Percentiles rank a stretch among this genome's conserved stretches.
These are phyloP conservation scores for Micrasema minimum DNA, from an alignment of 1,140 invertebrate species.

Conservation along the genomic window DNA sequence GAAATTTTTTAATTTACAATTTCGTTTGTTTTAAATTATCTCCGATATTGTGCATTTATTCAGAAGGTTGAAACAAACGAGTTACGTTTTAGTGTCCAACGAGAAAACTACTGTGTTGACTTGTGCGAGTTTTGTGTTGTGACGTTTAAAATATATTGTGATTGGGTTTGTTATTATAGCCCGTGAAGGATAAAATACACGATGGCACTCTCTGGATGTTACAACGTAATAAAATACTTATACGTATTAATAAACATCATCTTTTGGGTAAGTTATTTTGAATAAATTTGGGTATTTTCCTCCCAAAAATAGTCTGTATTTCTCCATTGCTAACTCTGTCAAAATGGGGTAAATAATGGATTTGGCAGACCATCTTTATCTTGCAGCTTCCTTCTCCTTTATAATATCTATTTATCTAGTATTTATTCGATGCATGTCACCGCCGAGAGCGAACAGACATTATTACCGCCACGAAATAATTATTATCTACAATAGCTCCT, in stretches of 20 bases:
- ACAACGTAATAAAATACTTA: slow-evolving; percentile 75
- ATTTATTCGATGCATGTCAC: too few species aligned
- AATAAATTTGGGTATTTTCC: slow-evolving; percentile 1
- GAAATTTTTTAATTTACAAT: too few species aligned
- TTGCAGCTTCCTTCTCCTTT: slow-evolving; percentile 1
- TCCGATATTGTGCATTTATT: slow-evolving; percentile 11
- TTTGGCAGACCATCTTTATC: not conserved
- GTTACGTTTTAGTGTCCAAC: not conserved
- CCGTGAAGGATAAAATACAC: slow-evolving; percentile 20
- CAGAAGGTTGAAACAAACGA: slow-evolving; percentile 2
- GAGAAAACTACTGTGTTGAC: slow-evolving; percentile 20
- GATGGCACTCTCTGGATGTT: slow-evolving; percentile 76
- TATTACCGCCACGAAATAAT: too few species aligned
- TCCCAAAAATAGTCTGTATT: not conserved
- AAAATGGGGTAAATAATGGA: not conserved
- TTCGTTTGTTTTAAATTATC: too few species aligned
- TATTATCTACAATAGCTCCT: too few species aligned
- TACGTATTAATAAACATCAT: slow-evolving; percentile 76
- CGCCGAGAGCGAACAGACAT: too few species aligned
- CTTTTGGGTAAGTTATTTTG: slow-evolving; percentile 73
- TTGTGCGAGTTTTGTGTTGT: slow-evolving; percentile 41
- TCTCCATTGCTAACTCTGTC: not conserved
- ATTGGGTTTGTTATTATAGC: slow-evolving; percentile 32
- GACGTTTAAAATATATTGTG: slow-evolving; percentile 41
- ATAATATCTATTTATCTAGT: not conserved